Evolutionary conservation across 2,113 vertebrate species (phyloP), one percentile per base, ranked within the genome.

Genomic region (Nothobranchius furzeri): DNA sequence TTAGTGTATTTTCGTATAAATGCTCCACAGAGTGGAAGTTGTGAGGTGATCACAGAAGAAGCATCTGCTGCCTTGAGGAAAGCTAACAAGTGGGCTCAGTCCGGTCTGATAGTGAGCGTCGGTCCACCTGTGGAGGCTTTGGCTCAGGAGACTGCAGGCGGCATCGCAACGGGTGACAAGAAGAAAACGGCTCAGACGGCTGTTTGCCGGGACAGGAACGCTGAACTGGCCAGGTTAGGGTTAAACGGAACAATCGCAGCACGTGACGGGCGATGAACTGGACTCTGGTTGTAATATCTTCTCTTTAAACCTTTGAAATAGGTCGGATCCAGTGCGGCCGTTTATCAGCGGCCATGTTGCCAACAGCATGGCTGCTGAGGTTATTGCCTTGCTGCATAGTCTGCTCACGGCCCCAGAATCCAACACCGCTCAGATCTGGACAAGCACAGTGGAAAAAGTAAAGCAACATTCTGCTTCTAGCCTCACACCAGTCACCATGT

Each of bases 281-380:
- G 3, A 48, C 11, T 54, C 24, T 54, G 50, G 30, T 66, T 80
- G 2, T 78, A 55, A 72, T 6, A 7, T 20, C 45, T 70, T 20
- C 46, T 49, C 12, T 53, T 47, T 20, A 20, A 59, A 50, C 60
- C 53, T 63, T 51, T 15, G 10, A 2, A 12, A 1, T 47, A 99
- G 98, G 81, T 96, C 97, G 0, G 98, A 99, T 62, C 98, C 98
- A 0, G 95, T 99, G 30, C 91, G 98, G 51, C 97, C 98, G 0
- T 99, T 99, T 79, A 99, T 99, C 86, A 99, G 98, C 1, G 98
- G 98, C 20, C 98, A 99, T 0, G 98, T 99, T 37, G 98, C 98
- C 4, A 99, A 99, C 89, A 99, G 98, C 85, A 99, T 99, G 98
- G 98, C 98, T 3, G 96, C 98, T 1, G 98, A 99, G 85, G 97